Percentiles rank a stretch among this genome's conserved stretches.
Evolutionary conservation across 2,113 vertebrate species (phyloP).

Genomic region (Copsychus sechellarum): DNA sequence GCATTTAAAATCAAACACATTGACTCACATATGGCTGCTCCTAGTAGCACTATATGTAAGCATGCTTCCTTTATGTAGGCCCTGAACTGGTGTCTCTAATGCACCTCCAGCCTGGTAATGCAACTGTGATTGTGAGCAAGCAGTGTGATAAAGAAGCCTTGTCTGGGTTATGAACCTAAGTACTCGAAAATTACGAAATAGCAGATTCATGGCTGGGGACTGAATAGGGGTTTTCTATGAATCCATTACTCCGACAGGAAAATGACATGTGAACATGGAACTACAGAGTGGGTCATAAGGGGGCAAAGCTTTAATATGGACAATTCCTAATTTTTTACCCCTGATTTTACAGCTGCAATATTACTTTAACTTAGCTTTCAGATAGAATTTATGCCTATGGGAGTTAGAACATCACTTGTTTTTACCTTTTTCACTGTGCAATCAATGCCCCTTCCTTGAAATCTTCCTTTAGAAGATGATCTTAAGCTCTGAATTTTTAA

Average conservation of each 20-base stretch:
- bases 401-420: background rate
- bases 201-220: background rate
- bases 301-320: background rate
- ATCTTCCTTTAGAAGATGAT: background rate
- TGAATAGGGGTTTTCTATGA: background rate
- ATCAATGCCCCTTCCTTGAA: background rate
- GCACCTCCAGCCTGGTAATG: background rate
- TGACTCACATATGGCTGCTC: conserved; percentile 8
- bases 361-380: background rate
- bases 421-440: background rate
- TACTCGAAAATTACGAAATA: background rate
- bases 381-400: background rate
- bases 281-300: background rate
- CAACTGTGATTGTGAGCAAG: background rate
- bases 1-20: conserved; percentile 36
- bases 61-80: background rate
- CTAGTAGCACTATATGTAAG: background rate
- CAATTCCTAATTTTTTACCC: background rate
- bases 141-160: background rate
- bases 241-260: background rate
- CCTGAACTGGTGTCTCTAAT: background rate
- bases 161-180: background rate
- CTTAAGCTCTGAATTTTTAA: background rate
- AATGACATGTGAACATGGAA: fast-evolving
- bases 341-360: background rate